Conservation (phyloP, 2,888 invertebrate species). For the Pandemis corylana region DNA sequence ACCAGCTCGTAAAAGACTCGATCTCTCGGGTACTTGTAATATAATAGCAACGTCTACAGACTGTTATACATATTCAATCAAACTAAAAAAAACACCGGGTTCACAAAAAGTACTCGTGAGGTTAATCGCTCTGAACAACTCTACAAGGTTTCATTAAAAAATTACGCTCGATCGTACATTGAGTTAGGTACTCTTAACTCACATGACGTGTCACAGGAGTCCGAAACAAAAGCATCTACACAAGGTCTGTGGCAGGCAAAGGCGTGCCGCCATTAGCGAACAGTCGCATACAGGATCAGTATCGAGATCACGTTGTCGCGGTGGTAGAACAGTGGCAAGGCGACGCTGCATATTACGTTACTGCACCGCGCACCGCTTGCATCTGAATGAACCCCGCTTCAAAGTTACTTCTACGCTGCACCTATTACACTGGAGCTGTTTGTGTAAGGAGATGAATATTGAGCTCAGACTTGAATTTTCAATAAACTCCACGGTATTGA, state of each 20-base stretch:
- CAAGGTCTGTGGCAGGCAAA: not conserved
- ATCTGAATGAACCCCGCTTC: constrained; percentile 49
- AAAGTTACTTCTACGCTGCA: constrained; percentile 33
- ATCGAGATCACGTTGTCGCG: constrained; percentile 50
- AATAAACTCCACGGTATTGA: constrained; percentile 40
- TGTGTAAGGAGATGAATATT: constrained; percentile 43
- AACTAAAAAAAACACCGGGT: too few species aligned
- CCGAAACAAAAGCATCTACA: constrained; percentile 1
- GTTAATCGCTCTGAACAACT: too few species aligned
- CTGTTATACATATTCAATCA: too few species aligned
- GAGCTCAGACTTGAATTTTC: constrained; percentile 42
- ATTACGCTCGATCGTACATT: too few species aligned
- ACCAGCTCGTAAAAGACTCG: too few species aligned
- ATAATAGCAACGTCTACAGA: too few species aligned
- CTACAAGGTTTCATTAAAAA: too few species aligned
- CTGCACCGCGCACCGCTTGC: constrained; percentile 45
- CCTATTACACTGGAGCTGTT: constrained; percentile 40
- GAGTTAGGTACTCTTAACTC: too few species aligned
- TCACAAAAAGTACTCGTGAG: too few species aligned
- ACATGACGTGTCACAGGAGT: not conserved
- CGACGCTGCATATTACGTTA: constrained; percentile 53
- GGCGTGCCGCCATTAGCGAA: constrained; percentile 42
- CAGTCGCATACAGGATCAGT: constrained; percentile 52
- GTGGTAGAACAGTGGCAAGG: constrained; percentile 53
- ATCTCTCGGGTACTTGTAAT: too few species aligned